Percentiles rank a stretch among this genome's conserved stretches.
phyloP scores from a whole-genome alignment of 2,888 invertebrate species.

The Bruchidius siliquastri region DNA sequence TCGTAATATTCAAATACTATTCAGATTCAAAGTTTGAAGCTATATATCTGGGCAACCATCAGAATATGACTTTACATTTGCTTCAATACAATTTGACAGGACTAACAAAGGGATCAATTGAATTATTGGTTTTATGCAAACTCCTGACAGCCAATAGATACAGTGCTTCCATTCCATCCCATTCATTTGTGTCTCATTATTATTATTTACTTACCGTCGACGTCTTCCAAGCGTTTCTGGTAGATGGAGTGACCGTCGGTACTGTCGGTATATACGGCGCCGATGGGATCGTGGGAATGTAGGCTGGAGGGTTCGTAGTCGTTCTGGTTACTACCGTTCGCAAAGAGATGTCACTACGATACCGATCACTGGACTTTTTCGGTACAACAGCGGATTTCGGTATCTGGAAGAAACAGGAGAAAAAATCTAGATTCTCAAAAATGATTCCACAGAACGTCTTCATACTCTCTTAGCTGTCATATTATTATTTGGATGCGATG shows the following conservation, averaged over 20 bases:
- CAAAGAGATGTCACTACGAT: slow-evolving; percentile 45
- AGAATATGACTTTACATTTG: too few relatives aligned
- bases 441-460: too few relatives aligned
- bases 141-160: neutral
- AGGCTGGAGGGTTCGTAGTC: slow-evolving; percentile 54
- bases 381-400: slow-evolving; percentile 34
- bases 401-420: slow-evolving; percentile 19
- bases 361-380: slow-evolving; percentile 50
- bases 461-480: too few relatives aligned
- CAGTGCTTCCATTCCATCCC: neutral
- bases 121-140: too few relatives aligned
- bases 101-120: too few relatives aligned
- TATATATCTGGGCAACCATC: too few relatives aligned
- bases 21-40: too few relatives aligned
- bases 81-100: too few relatives aligned
- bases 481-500: too few relatives aligned
- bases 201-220: slow-evolving; percentile 28
- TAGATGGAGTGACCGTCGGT: slow-evolving; percentile 42
- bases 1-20: too few relatives aligned
- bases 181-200: neutral
- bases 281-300: slow-evolving; percentile 59
- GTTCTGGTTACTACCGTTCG: slow-evolving; percentile 45
- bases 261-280: slow-evolving; percentile 60
- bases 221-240: slow-evolving; percentile 6
- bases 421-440: too few relatives aligned